Evolutionary conservation across 2,888 invertebrate species (phyloP).

Genomic region (Germaria angustata): DNA sequence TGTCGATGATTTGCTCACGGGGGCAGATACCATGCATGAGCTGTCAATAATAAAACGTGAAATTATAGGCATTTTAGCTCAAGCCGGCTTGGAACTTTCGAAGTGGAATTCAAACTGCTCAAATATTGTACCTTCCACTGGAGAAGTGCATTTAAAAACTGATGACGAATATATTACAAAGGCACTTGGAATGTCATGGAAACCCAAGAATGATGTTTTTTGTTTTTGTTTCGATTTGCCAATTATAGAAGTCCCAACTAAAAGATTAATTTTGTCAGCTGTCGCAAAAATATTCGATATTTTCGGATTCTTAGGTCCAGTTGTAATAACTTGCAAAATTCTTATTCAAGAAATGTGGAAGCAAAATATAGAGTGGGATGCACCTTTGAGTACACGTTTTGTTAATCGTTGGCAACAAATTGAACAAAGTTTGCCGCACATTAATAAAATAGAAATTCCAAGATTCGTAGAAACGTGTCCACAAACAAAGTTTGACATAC

Average conservation of each 20-base stretch:
- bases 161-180: constrained; percentile 1
- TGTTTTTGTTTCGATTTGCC: background rate
- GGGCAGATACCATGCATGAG: constrained; percentile 47
- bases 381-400: background rate
- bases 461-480: constrained; percentile 19
- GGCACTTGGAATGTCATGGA: constrained; percentile 36
- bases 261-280: constrained; percentile 48
- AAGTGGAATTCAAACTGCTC: constrained; percentile 56
- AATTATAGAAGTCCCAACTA: background rate
- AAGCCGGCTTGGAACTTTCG: constrained; percentile 37
- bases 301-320: constrained; percentile 50
- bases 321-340: constrained; percentile 49
- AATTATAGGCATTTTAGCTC: constrained; percentile 40
- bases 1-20: constrained; percentile 65
- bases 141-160: background rate
- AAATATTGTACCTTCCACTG: background rate
- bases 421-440: background rate
- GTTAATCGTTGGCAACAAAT: constrained; percentile 7
- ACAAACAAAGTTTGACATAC: constrained; percentile 33
- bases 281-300: constrained; percentile 52
- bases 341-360: constrained; percentile 52
- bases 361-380: constrained; percentile 35
- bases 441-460: constrained; percentile 25
- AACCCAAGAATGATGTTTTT: background rate
- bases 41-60: constrained; percentile 28